Percentiles rank a stretch among this genome's conserved stretches.
phyloP scores from a whole-genome alignment of 2,888 invertebrate genomes.

The Bimastos eiseni region DNA sequence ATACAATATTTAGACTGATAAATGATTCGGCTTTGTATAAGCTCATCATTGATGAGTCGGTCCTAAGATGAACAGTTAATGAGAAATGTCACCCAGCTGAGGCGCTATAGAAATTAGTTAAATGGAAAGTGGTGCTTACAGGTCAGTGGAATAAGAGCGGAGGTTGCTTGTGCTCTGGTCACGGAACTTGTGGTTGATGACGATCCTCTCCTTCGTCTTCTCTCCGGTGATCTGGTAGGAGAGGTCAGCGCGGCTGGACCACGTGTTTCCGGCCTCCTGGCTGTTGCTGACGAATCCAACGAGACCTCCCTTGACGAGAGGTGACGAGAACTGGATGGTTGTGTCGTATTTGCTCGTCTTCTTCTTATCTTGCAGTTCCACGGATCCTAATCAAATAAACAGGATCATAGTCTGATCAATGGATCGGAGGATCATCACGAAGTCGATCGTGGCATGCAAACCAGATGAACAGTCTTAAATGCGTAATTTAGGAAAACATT shows the following conservation, averaged over 20 bases:
- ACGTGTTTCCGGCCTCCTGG: conserved; percentile 20
- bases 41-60: background rate
- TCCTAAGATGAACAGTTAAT: background rate
- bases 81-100: no score
- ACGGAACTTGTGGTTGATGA: conserved; percentile 34
- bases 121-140: conserved; percentile 31
- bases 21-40: no score
- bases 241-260: conserved; percentile 34
- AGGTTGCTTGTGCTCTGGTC: conserved; percentile 36
- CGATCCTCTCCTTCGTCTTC: conserved; percentile 33
- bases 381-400: conserved; percentile 24
- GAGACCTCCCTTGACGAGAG: conserved; percentile 33
- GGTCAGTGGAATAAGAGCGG: conserved; percentile 34
- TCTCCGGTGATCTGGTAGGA: conserved; percentile 35
- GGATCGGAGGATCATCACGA: background rate
- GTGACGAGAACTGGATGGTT: conserved; percentile 36
- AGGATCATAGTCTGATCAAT: background rate
- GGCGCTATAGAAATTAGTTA: background rate
- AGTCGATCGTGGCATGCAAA: background rate
- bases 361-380: conserved; percentile 27
- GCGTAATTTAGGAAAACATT: background rate
- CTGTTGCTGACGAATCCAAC: conserved; percentile 30
- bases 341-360: conserved; percentile 36
- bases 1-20: no score
- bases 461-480: background rate